Evolutionary conservation across 2,888 invertebrate species (phyloP), one percentile per base, ranked within the genome.

Genomic region (Drosophila acutilabella): DNA sequence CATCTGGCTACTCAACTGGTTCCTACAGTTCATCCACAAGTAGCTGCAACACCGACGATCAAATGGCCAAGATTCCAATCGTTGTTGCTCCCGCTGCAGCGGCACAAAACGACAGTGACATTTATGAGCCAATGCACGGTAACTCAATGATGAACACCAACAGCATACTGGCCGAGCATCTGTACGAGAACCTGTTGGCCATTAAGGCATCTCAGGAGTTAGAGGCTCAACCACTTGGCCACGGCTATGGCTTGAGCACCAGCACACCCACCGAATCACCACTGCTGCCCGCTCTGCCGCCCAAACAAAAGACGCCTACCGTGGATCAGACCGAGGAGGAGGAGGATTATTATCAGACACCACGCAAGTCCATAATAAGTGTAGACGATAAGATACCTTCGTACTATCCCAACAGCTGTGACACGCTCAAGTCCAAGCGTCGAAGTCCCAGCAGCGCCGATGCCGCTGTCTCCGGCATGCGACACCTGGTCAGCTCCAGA

Each of bases 311-410:
- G 18, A 67, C 72, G 4, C 67, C 75, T 11, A 52, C 13, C 16
- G 18, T 54, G 23, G 41, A 56, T 6, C 54, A 69, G 18, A 38
- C 26, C 7, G 57, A 44, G 14, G 60, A 57, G 4, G 72, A 84
- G 11, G 92, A 92, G 68, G 80, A 84, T 61, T 89, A 86, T 57
- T 91, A 92, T 71, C 89, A 92, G 71, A 91, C 91, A 3, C 91
- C 91, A 1, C 83, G 92, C 10, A 91, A 91, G 67, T 91, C 91
- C 13, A 89, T 91, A 11, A 90, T 91, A 5, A 91, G 91, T 52
- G 88, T 93, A 30, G 92, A 93, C 64, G 93, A 93, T 3, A 93
- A 93, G 75, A 81, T 92, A 62, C 91, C 92, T 10, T 93, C 92
- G 0, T 93, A 93, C 62, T 92, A 92, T 82, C 93, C 93, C 13